These are phyloP conservation scores for Ostrea denselamellosa DNA, from an alignment of 1,140 invertebrate genomes.

Conservation along the genomic window DNA sequence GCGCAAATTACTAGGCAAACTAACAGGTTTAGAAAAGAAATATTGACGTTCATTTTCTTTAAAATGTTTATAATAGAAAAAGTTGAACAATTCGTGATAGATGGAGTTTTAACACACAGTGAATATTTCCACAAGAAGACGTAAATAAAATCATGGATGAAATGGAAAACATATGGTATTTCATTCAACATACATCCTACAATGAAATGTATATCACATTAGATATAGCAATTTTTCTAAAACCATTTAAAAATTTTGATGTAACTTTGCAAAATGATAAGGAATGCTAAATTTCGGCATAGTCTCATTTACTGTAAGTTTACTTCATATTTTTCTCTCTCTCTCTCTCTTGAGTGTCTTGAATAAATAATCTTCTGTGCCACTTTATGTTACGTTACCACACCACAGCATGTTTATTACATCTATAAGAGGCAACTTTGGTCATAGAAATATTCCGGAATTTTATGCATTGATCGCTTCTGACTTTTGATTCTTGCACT, in stretches of 20 bases:
- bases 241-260: neutral
- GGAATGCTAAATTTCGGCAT: neutral
- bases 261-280: neutral
- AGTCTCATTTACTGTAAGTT: neutral
- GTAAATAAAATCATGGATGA: no score
- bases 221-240: no score
- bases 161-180: no score
- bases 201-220: no score
- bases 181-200: no score
- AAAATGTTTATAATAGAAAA: no score
- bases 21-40: no score
- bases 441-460: neutral
- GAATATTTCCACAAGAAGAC: no score
- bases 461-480: neutral
- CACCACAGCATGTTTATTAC: neutral
- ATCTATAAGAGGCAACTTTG: neutral
- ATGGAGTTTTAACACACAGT: no score
- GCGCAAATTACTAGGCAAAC: no score
- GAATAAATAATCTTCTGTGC: neutral
- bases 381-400: neutral
- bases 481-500: constrained; percentile 15
- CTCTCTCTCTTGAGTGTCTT: neutral
- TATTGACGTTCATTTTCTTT: no score
- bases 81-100: no score
- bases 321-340: neutral